A percentile compares a stretch with the other conserved stretches of the same genome.
Evolutionary conservation across 2,113 vertebrate species (phyloP).

Genomic region (Platycercus adscitus): DNA sequence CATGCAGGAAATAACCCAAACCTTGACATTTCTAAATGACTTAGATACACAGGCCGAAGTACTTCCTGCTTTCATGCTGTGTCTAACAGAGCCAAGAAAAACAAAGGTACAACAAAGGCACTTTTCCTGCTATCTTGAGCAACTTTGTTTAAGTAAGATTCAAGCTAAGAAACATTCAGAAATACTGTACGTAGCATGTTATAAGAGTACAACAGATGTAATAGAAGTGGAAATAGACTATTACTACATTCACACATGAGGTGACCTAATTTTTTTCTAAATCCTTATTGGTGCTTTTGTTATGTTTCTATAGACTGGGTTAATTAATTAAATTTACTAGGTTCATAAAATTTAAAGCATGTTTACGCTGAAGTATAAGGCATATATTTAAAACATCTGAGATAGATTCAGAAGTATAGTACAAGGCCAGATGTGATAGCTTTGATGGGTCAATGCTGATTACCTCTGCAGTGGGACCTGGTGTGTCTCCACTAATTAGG

Average conservation of each 20-base stretch:
- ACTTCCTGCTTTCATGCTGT: slow-evolving; percentile 21
- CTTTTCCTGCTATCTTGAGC: slow-evolving; percentile 60
- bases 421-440: not conserved
- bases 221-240: not conserved
- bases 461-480: not conserved
- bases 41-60: slow-evolving; percentile 28
- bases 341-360: slow-evolving; percentile 55
- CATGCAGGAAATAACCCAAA: slow-evolving; percentile 36
- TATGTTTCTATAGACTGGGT: not conserved
- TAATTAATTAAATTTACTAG: slow-evolving; percentile 35
- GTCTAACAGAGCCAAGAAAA: slow-evolving; percentile 69
- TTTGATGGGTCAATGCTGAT: slow-evolving; percentile 11
- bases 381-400: slow-evolving; percentile 40
- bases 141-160: slow-evolving; percentile 33
- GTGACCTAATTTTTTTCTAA: not conserved
- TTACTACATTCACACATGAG: not conserved
- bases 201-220: not conserved
- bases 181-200: not conserved
- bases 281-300: not conserved
- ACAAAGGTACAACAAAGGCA: slow-evolving; percentile 58
- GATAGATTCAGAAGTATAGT: slow-evolving; percentile 16
- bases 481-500: not conserved
- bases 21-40: slow-evolving; percentile 66
- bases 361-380: slow-evolving; percentile 18
- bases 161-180: slow-evolving; percentile 11